Conservation (phyloP, 2,113 vertebrate species). For the Carassius auratus region DNA sequence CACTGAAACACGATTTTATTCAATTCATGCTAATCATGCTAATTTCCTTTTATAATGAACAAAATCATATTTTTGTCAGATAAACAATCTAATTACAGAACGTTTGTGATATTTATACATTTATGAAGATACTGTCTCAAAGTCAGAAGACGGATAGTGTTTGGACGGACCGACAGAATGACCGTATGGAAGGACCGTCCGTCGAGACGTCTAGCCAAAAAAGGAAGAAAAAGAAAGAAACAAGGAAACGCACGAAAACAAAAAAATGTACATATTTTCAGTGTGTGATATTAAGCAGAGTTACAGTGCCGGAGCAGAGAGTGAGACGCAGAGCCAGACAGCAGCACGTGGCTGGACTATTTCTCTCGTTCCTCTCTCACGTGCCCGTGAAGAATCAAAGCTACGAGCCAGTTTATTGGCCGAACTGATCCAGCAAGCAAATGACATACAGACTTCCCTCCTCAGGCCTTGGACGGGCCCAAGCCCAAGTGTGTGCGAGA, state of each 20-base stretch:
- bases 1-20: background rate
- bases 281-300: constrained; percentile 32
- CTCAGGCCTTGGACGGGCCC: constrained; percentile 39
- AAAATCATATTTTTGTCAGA: background rate
- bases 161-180: background rate
- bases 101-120: background rate
- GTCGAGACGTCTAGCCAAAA: constrained; percentile 13
- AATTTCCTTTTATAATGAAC: background rate
- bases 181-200: background rate
- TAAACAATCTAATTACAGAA: background rate
- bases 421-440: constrained; percentile 26
- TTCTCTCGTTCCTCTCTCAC: constrained; percentile 38
- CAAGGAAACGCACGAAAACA: background rate
- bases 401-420: constrained; percentile 46
- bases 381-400: constrained; percentile 44
- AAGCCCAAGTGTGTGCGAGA: constrained; percentile 4
- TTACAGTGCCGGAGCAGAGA: background rate
- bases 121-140: background rate
- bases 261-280: constrained; percentile 2
- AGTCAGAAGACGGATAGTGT: background rate
- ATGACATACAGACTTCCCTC: constrained; percentile 44
- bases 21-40: background rate
- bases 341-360: constrained; percentile 48
- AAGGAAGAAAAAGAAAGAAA: constrained; percentile 31
- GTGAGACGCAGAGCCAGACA: constrained; percentile 10